Base-by-base conservation (phyloP, 2,113 vertebrate species). In the Stigmatopora argus region DNA sequence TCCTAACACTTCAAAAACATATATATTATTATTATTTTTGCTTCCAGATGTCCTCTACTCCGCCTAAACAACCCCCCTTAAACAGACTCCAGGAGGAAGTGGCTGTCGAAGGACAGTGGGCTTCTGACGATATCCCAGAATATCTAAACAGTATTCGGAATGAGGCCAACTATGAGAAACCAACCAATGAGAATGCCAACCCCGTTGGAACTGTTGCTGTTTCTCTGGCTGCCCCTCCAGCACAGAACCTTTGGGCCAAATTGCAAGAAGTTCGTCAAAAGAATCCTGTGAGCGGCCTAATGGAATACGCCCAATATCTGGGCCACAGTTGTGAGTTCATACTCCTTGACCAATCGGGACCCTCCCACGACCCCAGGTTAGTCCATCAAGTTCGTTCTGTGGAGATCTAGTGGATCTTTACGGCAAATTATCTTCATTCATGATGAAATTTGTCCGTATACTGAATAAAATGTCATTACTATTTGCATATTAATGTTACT, bases 361-460 rank as follows among this genome's bases (percentile, higher is more conserved):
- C 97, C 0, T 94, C 95, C 1, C 97, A 99, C 0, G 95, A 97
- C 57, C 97, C 97, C 38, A 89, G 97, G 97, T 97, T 76, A 88
- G 92, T 77, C 35, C 6, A 11, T 9, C 18, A 21, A 34, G 64
- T 5, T 19, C 5, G 56, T 11, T 48, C 1, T 38, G 7, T 49
- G 1, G 21, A 5, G 9, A 21, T 64, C 63, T 34, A 15, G 4
- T 41, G 45, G 26, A 46, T 55, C 5, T 49, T n/a, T n/a, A 58
- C 19, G 10, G 3, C 41, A 12, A 6, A 46, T 9, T 53, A 23
- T 10, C 11, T 59, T 38, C 38, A 8, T 59, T 5, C 10, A 8
- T 19, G 2, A 11, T n/a, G 17, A 23, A 13, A 23, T 13, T 23
- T 53, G 19, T 21, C 21, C 11, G 21, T 21, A 13, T 21, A 7